Conservation (phyloP, 2,113 vertebrate genomes). For the Dermatemys mawii region DNA sequence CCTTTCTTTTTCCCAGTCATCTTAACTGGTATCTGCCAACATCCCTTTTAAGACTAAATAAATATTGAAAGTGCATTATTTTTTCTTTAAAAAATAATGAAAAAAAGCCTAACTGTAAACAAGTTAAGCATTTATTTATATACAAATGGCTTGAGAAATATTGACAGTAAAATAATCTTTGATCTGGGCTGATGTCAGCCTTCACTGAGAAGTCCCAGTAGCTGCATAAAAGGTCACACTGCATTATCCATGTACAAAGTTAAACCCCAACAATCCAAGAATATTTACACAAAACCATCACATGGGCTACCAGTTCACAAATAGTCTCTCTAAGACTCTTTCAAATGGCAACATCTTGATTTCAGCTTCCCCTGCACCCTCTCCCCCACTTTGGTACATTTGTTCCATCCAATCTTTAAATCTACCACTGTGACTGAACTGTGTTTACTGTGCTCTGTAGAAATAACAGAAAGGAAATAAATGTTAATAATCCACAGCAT, state of each 20-base stretch:
- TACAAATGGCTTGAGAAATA: neutral
- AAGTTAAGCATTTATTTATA: slow-evolving; percentile 1
- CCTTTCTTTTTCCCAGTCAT: neutral
- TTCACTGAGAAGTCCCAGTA: slow-evolving; percentile 3
- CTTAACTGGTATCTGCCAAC: neutral
- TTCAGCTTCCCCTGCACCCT: slow-evolving; percentile 12
- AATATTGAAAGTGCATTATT: neutral
- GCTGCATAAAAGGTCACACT: slow-evolving; percentile 11
- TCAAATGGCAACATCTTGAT: slow-evolving; percentile 21
- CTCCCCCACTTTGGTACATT: neutral
- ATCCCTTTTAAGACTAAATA: slow-evolving; percentile 3
- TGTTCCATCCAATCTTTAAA: neutral
- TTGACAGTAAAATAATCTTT: neutral
- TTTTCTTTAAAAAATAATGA: neutral
- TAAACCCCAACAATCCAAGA: neutral
- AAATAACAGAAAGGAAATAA: neutral
- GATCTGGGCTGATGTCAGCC: neutral
- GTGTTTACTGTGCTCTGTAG: neutral
- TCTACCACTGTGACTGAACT: neutral
- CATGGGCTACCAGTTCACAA: neutral
- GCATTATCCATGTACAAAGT: neutral
- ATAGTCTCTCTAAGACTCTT: slow-evolving; percentile 18
- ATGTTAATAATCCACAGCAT: neutral
- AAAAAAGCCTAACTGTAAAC: neutral
- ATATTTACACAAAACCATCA: slow-evolving; percentile 4